Evolutionary conservation across 1,140 invertebrate genomes (phyloP), one percentile per base, ranked within the genome.

Genomic region (Habropoda laboriosa): DNA sequence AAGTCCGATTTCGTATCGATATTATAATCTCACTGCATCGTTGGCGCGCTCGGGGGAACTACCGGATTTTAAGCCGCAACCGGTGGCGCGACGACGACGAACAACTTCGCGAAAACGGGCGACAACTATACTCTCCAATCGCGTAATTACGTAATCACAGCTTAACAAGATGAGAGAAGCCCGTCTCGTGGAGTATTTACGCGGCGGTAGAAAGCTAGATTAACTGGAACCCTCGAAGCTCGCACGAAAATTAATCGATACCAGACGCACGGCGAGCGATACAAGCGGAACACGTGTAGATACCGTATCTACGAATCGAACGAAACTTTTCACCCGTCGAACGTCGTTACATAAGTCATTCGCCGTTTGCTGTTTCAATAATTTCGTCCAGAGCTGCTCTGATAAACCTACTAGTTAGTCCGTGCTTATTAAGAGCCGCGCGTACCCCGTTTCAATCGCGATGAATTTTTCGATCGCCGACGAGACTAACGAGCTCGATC

Each of bases 11-110:
- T 12, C 66, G 40, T 72, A 71, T 76, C 82, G 66, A 71, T 68
- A 53, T 77, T 68, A 53, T 60, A 76, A 84, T 85, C 83, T 85
- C 61, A 30, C 24, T 40, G 66, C 40, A 38, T 53, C 51, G 60
- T 76, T 42, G 30, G 5, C 49, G 40, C 5, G 24, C 60, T 67
- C 53, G 77, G n/a, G n/a, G n/a, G n/a, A n/a, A n/a, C n/a, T n/a
- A n/a, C n/a, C n/a, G n/a, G n/a, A n/a, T n/a, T n/a, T n/a, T n/a
- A n/a, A n/a, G n/a, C n/a, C n/a, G n/a, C n/a, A n/a, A n/a, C 51
- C 40, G 16, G n/a, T 10, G 13, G 4, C 21, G n/a, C 1, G 12
- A 12, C 7, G 40, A n/a, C 38, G 40, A 47, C 18, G 7, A n/a
- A n/a, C n/a, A n/a, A n/a, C 18, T 18, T 18, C 12, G 12, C 6